Evolutionary conservation across 1,140 invertebrate species (phyloP).

Genomic region (Melanaphis sacchari): DNA sequence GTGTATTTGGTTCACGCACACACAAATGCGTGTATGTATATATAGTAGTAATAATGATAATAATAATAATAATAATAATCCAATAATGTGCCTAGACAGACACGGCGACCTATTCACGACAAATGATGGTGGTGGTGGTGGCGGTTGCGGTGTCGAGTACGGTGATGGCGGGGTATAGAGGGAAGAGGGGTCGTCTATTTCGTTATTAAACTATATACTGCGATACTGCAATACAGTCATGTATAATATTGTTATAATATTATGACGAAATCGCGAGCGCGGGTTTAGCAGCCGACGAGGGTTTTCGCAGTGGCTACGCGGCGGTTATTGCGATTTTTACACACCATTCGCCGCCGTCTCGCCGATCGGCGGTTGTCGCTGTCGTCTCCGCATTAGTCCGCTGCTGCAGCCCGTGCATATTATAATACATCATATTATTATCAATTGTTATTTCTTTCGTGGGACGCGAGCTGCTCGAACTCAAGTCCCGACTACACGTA

Average conservation of each 20-base stretch:
- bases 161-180: neutral
- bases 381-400: neutral
- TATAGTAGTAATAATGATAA: neutral
- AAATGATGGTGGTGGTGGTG: neutral
- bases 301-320: slow-evolving; percentile 19
- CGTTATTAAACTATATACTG: neutral
- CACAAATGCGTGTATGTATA: neutral
- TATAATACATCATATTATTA: neutral
- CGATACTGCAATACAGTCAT: neutral
- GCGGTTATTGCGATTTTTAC: slow-evolving; percentile 1
- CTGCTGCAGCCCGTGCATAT: neutral
- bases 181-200: neutral
- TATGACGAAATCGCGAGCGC: neutral
- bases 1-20: slow-evolving; percentile 5
- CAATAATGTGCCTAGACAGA: slow-evolving; percentile 11
- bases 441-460: neutral
- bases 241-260: neutral
- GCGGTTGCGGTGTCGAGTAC: too few relatives aligned
- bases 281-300: neutral
- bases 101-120: neutral
- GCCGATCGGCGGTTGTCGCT: neutral
- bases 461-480: neutral
- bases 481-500: neutral
- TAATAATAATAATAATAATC: neutral
- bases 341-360: neutral